Percentiles rank a stretch among this genome's conserved stretches.
Evolutionary conservation across 2,888 invertebrate genomes (phyloP).

Genomic region (Teinopalpus imperialis): DNA sequence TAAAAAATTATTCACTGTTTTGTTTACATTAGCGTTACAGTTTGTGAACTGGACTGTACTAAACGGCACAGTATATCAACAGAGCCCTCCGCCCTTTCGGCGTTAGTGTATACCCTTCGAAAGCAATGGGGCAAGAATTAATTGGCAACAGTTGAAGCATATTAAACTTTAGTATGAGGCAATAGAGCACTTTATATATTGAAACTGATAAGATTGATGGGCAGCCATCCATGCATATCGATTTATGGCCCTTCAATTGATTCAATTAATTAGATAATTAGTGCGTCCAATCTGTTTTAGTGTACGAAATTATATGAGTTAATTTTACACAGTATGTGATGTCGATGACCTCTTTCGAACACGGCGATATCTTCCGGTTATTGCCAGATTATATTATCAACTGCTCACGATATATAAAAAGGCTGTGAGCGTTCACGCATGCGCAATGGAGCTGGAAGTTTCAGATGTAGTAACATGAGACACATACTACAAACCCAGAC

Average conservation of each 20-base stretch:
- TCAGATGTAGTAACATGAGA: no score
- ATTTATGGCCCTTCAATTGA: constrained; percentile 5
- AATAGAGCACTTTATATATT: constrained; percentile 3
- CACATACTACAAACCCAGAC: no score
- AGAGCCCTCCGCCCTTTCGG: constrained; percentile 18
- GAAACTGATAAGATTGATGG: not conserved
- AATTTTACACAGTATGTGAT: not conserved
- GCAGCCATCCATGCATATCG: constrained; percentile 4
- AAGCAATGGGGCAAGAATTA: constrained; percentile 18
- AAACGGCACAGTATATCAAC: constrained; percentile 15
- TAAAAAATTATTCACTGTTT: no score
- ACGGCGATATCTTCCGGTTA: no score
- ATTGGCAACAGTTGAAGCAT: constrained; percentile 3
- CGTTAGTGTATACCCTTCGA: constrained; percentile 17
- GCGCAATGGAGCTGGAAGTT: no score
- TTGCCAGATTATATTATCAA: no score
- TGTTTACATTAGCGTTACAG: no score
- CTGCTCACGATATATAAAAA: no score
- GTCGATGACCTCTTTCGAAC: no score
- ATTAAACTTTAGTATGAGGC: not conserved
- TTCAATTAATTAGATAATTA: constrained; percentile 24
- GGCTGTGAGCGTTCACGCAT: no score
- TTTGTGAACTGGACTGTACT: no score
- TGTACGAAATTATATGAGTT: constrained; percentile 8
- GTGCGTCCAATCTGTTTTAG: constrained; percentile 14